Base-by-base conservation (phyloP, 64 coral and sea anemone genomes). In the Acropora tenuis region DNA sequence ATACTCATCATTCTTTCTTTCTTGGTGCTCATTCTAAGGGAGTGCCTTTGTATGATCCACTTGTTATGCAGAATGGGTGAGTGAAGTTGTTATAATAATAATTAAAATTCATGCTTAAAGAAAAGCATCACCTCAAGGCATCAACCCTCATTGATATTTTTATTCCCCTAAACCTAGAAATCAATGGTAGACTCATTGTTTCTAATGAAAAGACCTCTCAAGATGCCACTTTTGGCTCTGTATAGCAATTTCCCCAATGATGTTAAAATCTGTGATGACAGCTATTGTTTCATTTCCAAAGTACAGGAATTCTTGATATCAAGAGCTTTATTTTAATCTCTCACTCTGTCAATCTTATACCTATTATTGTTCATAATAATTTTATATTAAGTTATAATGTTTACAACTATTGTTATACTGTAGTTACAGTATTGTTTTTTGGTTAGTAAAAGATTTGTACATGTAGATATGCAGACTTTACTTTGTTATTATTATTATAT, bases 1-100 rank as follows among this genome's bases (percentile, higher is more conserved):
- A 30, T 30, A 30, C 30, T 30, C 30, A 30, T 30, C 30, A 30
- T 30, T 30, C 30, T 30, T 80, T 16, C 19, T 88, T 88, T 15
- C 20, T 18, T 44, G 8, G 44, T 16, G 6, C n/a, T 17, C 45
- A 20, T 90, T 44, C 59, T 5, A 57, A 94, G 92, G 83, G 89
- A 60, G 82, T 91, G 18, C 84, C 88, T 55, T 52, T 95, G 12
- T 95, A 95, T 65, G 93, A 95, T 48, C 49, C 93, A 61, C 40
- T 77, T 80, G 89, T 91, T 65, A 85, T 95, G 68, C 93, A 95
- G 57, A 95, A 95, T 87, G 93, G 93, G 93, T 95, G 46, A 82
- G 93, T 60, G 16, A 42, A 19, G 11, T 3, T 63, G 2, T 63
- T 12, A 63, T 13, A 63, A 11, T 63, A 63, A 63, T 13, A 63